Base-by-base conservation (phyloP, 2,888 invertebrate species). In the Machimus atricapillus region DNA sequence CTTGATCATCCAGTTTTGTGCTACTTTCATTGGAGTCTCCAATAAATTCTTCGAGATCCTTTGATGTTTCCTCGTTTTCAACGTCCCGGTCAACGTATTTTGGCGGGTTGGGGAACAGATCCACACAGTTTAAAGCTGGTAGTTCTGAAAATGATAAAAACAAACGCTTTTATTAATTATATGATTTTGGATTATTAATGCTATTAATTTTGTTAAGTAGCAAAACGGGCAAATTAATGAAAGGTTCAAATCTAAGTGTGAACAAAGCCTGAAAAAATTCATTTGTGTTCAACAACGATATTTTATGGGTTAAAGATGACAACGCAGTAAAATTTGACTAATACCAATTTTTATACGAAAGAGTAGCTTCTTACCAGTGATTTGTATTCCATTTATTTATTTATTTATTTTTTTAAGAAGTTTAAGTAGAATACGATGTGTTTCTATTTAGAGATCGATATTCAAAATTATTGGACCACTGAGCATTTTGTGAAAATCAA, bases 61-160 rank as follows among this genome's bases (percentile, higher is more conserved):
- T 34, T 14, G 46, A 56, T 66, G 79, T 58, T 16, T 77, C 27
- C 31, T 52, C 46, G 34, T 77, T 74, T 5, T 88, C 87, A 23
- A 31, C 58, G 16, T 87, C 23, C 40, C 34, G 23, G 6, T 88
- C 86, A 76, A 89, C 87, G 77, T 87, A 87, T 81, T 88, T 88
- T 58, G 90, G 90, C 79, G 89, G 89, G 88, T 89, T 89, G 74
- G 90, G 90, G 87, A 90, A 90, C 27, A 90, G 86, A 85, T 90
- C 90, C 6, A 89, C 89, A 77, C 89, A 89, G 34, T 89, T 88
- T 14, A 89, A 87, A 1, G 89, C 87, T 27, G 89, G 89, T 40
- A 89, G 87, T 74, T 89, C 89, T 89, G 81, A 86, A 89, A 88
- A 43, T 16, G 3, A 74, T 31, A 74, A 74, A 74, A 52, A n/a